Percentiles rank a stretch among this genome's conserved stretches.
phyloP scores from a whole-genome alignment of 2,797 vertebrate species.

The Melanotaenia boesemani region DNA sequence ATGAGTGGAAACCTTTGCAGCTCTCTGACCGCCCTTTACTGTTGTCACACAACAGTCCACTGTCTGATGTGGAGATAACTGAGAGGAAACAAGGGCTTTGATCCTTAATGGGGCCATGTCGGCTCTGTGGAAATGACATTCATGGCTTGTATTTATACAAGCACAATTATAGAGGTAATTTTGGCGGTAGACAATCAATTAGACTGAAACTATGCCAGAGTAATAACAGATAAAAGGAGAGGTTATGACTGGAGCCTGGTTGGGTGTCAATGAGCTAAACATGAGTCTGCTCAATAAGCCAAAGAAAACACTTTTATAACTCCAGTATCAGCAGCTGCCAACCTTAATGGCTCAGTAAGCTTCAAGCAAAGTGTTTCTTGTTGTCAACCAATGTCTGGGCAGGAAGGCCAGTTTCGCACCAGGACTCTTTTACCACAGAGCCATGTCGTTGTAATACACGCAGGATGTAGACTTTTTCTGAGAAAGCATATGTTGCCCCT shows the following conservation, averaged over 20 bases:
- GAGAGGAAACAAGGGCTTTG: slow-evolving; percentile 74
- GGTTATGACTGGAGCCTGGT: slow-evolving; percentile 42
- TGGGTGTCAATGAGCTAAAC: slow-evolving; percentile 55
- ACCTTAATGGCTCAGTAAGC: slow-evolving; percentile 1
- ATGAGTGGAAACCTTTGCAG: slow-evolving; percentile 39
- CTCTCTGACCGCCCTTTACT: slow-evolving; percentile 49
- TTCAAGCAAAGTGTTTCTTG: slow-evolving; percentile 12
- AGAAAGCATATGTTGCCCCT: background rate
- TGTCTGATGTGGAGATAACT: slow-evolving; percentile 75
- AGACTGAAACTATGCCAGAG: slow-evolving; percentile 67
- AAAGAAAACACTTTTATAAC: slow-evolving; percentile 22
- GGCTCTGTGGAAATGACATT: slow-evolving; percentile 73
- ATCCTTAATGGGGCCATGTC: slow-evolving; percentile 75
- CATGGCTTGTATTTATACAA: slow-evolving; percentile 74
- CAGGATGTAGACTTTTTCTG: background rate
- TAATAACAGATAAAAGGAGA: slow-evolving; percentile 67
- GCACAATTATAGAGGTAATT: slow-evolving; percentile 74
- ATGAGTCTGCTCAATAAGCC: slow-evolving; percentile 23
- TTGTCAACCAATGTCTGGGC: background rate
- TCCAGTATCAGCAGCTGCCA: slow-evolving; percentile 5
- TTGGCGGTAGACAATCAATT: slow-evolving; percentile 75
- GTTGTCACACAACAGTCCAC: slow-evolving; percentile 61
- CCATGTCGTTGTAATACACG: background rate
- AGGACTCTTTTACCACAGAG: background rate
- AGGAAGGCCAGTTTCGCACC: background rate